These are phyloP conservation scores for Drosophila athabasca DNA, from an alignment of 1,140 invertebrate genomes.

Conservation along the genomic window DNA sequence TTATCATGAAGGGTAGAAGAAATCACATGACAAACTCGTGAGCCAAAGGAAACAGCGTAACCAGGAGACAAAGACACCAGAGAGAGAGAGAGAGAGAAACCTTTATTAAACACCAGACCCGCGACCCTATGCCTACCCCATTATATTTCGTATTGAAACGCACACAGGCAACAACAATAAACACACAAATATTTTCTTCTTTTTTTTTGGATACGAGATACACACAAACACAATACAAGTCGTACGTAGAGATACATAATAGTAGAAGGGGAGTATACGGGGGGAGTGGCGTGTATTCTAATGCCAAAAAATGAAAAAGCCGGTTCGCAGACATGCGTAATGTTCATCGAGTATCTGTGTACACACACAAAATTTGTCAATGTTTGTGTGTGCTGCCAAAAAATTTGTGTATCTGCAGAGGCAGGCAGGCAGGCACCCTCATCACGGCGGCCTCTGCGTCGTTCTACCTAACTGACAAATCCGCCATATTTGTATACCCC, in stretches of 20 bases:
- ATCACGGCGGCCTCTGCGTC: not conserved
- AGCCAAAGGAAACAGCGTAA: not conserved
- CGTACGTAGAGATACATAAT: conserved; percentile 40
- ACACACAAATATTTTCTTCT: conserved; percentile 9
- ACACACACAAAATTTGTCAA: not conserved
- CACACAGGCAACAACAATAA: conserved; percentile 11
- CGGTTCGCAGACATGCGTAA: conserved; percentile 76
- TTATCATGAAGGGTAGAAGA: conserved; percentile 31
- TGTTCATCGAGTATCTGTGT: conserved; percentile 13
- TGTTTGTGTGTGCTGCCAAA: conserved; percentile 20
- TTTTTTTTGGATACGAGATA: conserved; percentile 5
- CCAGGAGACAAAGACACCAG: no score
- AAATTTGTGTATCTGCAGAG: conserved; percentile 35
- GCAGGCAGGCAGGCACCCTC: conserved; percentile 2
- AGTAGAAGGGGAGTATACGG: not conserved
- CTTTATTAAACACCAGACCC: not conserved
- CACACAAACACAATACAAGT: not conserved
- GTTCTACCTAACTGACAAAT: conserved; percentile 9
- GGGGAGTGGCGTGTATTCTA: conserved; percentile 40
- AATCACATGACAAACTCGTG: conserved; percentile 54
- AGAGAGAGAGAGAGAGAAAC: not conserved
- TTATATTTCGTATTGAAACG: conserved; percentile 70
- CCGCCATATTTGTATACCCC: conserved; percentile 46
- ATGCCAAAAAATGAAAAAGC: conserved; percentile 58
- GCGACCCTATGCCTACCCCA: conserved; percentile 74